Evolutionary conservation across 2,113 vertebrate species (phyloP).

Genomic region (Castor canadensis): DNA sequence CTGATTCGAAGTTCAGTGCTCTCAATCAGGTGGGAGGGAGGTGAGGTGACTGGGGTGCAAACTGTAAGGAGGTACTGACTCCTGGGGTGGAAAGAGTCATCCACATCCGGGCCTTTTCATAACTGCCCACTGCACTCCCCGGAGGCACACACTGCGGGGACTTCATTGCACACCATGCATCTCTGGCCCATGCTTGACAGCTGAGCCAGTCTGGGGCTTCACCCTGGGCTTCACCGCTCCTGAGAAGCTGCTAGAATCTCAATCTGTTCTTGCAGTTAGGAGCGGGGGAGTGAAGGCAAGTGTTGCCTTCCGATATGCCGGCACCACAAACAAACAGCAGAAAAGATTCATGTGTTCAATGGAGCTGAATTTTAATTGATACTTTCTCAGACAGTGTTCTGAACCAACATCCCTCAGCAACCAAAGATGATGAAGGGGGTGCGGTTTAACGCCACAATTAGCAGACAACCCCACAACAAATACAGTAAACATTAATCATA

Average conservation of each 20-base stretch:
- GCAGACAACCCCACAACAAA: constrained; percentile 79
- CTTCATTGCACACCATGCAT: too few species aligned
- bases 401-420: constrained; percentile 58
- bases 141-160: neutral
- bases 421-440: constrained; percentile 74
- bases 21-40: neutral
- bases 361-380: constrained; percentile 71
- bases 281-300: neutral
- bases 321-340: constrained; percentile 67
- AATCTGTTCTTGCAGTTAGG: neutral
- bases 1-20: neutral
- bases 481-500: constrained; percentile 79
- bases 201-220: neutral
- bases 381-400: constrained; percentile 71
- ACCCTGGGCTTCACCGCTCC: neutral
- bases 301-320: neutral
- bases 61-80: neutral
- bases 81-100: fast-evolving
- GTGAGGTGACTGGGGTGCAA: neutral
- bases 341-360: constrained; percentile 54
- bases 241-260: constrained; percentile 40
- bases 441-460: constrained; percentile 78
- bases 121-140: fast-evolving
- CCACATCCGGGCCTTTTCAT: neutral
- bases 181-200: fast-evolving